These are phyloP conservation scores for Plecturocebus donacophilus DNA, from an alignment of 2,113 vertebrate species.

Conservation along the genomic window DNA sequence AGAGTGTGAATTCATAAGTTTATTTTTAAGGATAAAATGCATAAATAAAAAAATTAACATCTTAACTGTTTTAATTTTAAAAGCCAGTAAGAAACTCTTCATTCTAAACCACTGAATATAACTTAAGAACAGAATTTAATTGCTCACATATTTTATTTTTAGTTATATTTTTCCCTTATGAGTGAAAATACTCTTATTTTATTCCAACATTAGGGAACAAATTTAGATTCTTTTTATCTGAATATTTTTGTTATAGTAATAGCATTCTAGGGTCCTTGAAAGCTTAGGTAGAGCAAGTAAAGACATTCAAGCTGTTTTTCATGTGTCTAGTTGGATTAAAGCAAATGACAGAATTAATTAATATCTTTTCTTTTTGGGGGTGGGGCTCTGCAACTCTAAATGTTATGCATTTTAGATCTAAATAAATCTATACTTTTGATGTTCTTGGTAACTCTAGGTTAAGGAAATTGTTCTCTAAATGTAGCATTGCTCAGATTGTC, in stretches of 20 bases:
- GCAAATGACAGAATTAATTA: background rate
- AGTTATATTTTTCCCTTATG: background rate
- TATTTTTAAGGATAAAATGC: slow-evolving; percentile 19
- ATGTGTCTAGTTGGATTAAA: background rate
- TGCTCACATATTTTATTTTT: background rate
- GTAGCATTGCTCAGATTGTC: background rate
- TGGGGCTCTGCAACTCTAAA: background rate
- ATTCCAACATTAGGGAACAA: background rate
- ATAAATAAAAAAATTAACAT: background rate
- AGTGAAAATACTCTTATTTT: slow-evolving; percentile 19
- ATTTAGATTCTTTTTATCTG: background rate
- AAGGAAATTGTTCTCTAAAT: slow-evolving; percentile 19
- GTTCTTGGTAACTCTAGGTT: background rate
- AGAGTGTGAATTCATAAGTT: background rate
- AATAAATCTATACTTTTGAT: background rate
- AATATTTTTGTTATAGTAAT: background rate
- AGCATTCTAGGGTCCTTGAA: background rate
- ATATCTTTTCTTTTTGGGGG: background rate
- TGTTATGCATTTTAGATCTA: background rate
- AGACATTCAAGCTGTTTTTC: background rate
- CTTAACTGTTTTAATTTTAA: background rate
- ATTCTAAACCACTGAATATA: background rate
- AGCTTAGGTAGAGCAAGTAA: background rate
- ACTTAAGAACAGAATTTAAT: background rate
- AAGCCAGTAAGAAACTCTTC: background rate